Base-by-base conservation (phyloP, 2,797 vertebrate genomes). In the Anas bahamensis region DNA sequence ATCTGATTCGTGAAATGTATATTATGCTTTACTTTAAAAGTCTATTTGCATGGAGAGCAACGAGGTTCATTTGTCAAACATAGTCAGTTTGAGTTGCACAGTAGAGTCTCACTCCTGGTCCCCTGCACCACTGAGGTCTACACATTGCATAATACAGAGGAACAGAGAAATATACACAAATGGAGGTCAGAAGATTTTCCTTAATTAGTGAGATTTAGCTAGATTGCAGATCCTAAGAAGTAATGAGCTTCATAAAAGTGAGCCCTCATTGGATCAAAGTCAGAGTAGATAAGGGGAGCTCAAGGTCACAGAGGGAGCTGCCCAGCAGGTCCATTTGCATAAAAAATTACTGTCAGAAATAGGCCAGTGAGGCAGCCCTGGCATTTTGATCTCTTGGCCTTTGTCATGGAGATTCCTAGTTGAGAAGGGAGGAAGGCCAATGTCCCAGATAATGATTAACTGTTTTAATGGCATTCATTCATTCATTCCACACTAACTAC, bases 381-480 rank as follows among this genome's bases (percentile, higher is more conserved):
- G 98, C 96, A 92, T 97, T 98, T 98, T 98, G 98, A 98, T 98
- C 98, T 98, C 97, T 98, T 98, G 98, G 97, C 98, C 98, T 98
- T 98, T 98, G 98, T 98, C 98, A 98, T 98, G 98, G 98, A 98
- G 98, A 98, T 98, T 98, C 98, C 97, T 98, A 82, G 96, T 97
- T 96, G 97, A 96, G 97, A 95, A 96, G 97, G 88, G 96, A 98
- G 95, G 96, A 96, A 98, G 98, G 95, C 98, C 97, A 98, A 95
- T 98, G 98, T 98, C 98, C 98, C 97, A 98, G 98, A 98, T 98
- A 98, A 98, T 98, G 98, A 98, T 98, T 98, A 98, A 98, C 98
- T 98, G 98, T 98, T 98, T 98, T 98, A 98, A 98, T 98, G 98
- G 98, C 98, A 98, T 98, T 98, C 98, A 98, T 98, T 98, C 98